A percentile compares a stretch with the other conserved stretches of the same genome.
These are phyloP conservation scores for Epizoanthus stellaris DNA, from an alignment of 92 coral and sea anemone species.

Conservation along the genomic window DNA sequence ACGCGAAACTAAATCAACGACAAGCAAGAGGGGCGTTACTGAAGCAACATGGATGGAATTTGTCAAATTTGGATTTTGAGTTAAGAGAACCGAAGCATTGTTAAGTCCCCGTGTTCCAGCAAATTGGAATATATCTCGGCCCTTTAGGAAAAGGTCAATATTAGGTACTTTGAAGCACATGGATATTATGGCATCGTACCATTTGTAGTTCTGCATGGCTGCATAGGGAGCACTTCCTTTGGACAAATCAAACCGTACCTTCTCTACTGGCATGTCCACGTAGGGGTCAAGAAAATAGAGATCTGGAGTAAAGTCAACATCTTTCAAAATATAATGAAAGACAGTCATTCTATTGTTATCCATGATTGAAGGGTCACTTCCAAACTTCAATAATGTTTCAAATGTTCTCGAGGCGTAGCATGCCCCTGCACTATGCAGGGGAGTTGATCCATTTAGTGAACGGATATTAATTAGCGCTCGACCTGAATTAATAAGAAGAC, in stretches of 20 bases:
- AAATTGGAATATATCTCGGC: not conserved
- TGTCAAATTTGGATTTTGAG: conserved; percentile 7
- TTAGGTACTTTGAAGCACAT: not conserved
- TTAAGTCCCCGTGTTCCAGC: not conserved
- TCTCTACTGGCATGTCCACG: conserved; percentile 15
- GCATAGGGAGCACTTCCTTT: not conserved
- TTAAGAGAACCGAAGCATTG: conserved; percentile 9
- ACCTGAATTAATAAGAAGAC: conserved; percentile 28
- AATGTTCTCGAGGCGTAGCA: conserved; percentile 37
- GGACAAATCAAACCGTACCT: not conserved
- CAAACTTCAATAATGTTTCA: conserved; percentile 21
- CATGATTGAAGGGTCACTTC: conserved; percentile 3
- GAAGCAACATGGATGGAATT: not conserved
- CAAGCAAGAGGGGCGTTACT: not conserved
- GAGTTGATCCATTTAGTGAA: conserved; percentile 51
- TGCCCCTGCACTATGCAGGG: conserved; percentile 57
- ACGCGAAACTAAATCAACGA: not conserved
- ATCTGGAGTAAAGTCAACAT: not conserved
- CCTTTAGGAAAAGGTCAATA: not conserved
- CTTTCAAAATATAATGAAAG: conserved; percentile 41
- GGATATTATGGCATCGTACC: not conserved
- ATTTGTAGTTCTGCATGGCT: not conserved
- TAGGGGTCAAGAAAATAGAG: conserved; percentile 37
- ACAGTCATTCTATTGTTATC: conserved; percentile 45
- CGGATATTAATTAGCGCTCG: conserved; percentile 25